A percentile compares a stretch with the other conserved stretches of the same genome.
Evolutionary conservation across 1,140 invertebrate species (phyloP).

Genomic region (Armadillidium nasatum): DNA sequence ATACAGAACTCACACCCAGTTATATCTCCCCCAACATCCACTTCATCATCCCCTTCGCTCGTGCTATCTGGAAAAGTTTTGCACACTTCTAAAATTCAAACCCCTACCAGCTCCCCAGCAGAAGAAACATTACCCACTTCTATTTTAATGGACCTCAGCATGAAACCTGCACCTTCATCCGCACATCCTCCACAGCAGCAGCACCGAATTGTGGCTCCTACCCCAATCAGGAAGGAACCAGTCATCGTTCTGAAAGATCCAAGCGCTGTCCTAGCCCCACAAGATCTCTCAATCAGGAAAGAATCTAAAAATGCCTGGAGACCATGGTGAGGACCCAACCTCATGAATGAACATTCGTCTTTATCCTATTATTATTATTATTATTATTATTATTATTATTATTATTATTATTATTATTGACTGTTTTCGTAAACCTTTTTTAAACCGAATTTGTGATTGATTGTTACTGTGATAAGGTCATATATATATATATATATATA

Average conservation of each 20-base stretch:
- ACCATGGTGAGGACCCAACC: neutral
- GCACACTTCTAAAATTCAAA: neutral
- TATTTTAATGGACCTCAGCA: neutral
- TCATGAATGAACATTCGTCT: too few relatives aligned
- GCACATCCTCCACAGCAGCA: neutral
- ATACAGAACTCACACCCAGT: neutral
- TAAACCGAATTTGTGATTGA: too few relatives aligned
- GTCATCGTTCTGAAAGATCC: neutral
- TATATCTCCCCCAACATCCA: neutral
- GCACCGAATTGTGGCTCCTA: neutral
- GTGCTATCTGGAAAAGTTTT: neutral
- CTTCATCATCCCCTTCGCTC: neutral
- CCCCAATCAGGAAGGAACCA: neutral
- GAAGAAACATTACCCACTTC: neutral
- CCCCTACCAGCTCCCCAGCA: neutral
- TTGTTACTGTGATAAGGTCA: too few relatives aligned
- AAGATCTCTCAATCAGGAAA: neutral
- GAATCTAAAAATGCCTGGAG: neutral
- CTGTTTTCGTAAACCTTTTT: too few relatives aligned
- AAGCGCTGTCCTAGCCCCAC: neutral
- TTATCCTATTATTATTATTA: too few relatives aligned
- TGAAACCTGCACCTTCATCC: neutral
- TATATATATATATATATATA: too few relatives aligned
- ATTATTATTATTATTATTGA: too few relatives aligned
- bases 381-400: too few relatives aligned